Base-by-base conservation (phyloP, 2,797 vertebrate genomes). In the Rhyacichthys aspro region DNA sequence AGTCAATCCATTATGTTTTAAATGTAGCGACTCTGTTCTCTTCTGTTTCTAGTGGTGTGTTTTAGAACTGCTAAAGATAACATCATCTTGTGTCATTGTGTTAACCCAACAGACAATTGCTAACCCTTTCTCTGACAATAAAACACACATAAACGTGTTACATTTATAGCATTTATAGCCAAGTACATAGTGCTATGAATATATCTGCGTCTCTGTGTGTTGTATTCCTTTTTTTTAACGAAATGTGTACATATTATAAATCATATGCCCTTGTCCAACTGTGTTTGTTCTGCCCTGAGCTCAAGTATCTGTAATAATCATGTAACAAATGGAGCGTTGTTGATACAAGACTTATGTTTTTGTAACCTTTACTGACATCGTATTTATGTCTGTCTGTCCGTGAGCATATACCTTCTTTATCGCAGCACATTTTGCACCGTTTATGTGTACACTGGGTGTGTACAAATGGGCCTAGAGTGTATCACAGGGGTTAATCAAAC, bases 401-500 rank as follows among this genome's bases (percentile, higher is more conserved):
- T 59, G 37, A 64, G 60, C 53, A 45, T 69, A 64, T 60, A 36
- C 48, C 37, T 55, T 43, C 72, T 79, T 86, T 82, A 85, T 28
- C 16, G 70, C 60, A 6, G 47, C 17, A 66, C 59, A 62, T 83
- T 78, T 70, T 77, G 59, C 59, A 64, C 41, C 17, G 11, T 86
- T 81, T 82, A 77, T 80, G 81, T 79, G 58, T 56, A 63, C 54
- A 65, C 52, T 71, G 76, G 63, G 63, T 72, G 23, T 12, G 48
- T 82, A 84, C 82, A 86, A 86, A 87, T 84, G 79, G 79, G 73
- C 63, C 76, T 63, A 72, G 74, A 80, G 82, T 82, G 85, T 72
- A 86, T 85, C 63, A 37, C 65, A 14, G 55, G 66, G 82, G 84
- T 90, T 90, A 90, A 86, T 89, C 88, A 89, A 89, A 90, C 82